Evolutionary conservation across 2,113 vertebrate genomes (phyloP).

Genomic region (Lucifuga dentata): DNA sequence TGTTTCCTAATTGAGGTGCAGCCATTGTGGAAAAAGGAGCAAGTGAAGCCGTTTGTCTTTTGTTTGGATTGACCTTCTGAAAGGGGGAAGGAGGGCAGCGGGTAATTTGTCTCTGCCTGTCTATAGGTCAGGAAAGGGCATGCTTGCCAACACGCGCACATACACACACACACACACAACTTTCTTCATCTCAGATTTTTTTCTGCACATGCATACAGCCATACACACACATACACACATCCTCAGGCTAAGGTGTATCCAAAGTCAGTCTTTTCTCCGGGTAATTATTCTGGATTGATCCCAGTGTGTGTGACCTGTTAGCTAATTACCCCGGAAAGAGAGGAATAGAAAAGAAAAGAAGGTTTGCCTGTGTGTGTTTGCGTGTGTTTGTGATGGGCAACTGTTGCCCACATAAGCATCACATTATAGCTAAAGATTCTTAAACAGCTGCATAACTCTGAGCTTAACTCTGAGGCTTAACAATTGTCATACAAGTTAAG

Average conservation of each 20-base stretch:
- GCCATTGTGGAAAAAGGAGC: constrained; percentile 28
- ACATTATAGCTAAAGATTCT: background rate
- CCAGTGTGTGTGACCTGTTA: constrained; percentile 55
- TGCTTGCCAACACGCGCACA: background rate
- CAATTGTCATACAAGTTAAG: background rate
- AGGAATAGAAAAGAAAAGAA: constrained; percentile 11
- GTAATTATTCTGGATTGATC: constrained; percentile 70
- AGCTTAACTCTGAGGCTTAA: background rate
- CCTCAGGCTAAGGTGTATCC: constrained; percentile 43
- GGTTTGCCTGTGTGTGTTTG: constrained; percentile 8
- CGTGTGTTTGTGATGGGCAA: constrained; percentile 8
- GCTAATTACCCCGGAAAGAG: constrained; percentile 55
- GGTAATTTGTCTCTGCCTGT: constrained; percentile 62
- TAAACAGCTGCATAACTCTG: background rate
- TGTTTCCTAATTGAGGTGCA: constrained; percentile 47
- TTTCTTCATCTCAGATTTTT: no score
- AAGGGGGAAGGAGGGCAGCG: constrained; percentile 25
- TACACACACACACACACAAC: background rate
- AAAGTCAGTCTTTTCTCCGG: constrained; percentile 61
- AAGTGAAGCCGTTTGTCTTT: constrained; percentile 56
- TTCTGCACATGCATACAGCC: constrained; percentile 1
- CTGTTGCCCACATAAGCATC: constrained; percentile 22
- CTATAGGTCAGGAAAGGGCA: constrained; percentile 50
- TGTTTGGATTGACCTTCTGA: constrained; percentile 52
- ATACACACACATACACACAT: constrained; percentile 3